These are phyloP conservation scores for Steinernema scapterisci DNA, from an alignment of 2,888 invertebrate genomes.

Conservation along the genomic window DNA sequence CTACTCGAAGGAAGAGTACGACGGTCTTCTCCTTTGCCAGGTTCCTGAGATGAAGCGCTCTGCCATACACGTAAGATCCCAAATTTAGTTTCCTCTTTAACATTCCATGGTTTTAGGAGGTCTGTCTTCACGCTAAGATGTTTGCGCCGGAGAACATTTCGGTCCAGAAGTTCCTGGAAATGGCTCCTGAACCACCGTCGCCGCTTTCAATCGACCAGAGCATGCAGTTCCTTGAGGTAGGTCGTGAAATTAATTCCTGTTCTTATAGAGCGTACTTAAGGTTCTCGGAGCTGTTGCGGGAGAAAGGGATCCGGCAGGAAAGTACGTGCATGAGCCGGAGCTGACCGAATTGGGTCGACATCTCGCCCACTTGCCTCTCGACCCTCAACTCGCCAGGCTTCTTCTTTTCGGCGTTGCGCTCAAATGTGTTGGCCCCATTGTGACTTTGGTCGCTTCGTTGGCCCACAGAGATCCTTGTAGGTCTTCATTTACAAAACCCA, in stretches of 20 bases:
- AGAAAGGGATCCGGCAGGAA: background rate
- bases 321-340: conserved; percentile 46
- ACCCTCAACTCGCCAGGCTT: conserved; percentile 89
- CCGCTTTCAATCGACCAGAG: conserved; percentile 80
- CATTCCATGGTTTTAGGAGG: conserved; percentile 59
- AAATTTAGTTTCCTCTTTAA: no score
- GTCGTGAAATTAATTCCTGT: background rate
- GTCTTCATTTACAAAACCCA: conserved; percentile 42
- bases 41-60: conserved; percentile 85
- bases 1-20: conserved; percentile 77
- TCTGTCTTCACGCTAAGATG: conserved; percentile 79
- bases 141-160: conserved; percentile 78
- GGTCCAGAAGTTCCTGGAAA: conserved; percentile 81
- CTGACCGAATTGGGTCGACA: conserved; percentile 72
- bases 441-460: conserved; percentile 86
- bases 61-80: conserved; percentile 78
- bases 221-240: conserved; percentile 71
- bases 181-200: conserved; percentile 85
- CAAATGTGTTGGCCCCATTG: conserved; percentile 87
- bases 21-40: conserved; percentile 77
- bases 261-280: background rate
- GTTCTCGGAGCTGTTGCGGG: conserved; percentile 4
- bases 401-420: conserved; percentile 85
- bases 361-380: conserved; percentile 86
- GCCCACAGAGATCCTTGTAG: conserved; percentile 76